Evolutionary conservation across 2,113 vertebrate genomes (phyloP).

Genomic region (Hippocampus zosterae): DNA sequence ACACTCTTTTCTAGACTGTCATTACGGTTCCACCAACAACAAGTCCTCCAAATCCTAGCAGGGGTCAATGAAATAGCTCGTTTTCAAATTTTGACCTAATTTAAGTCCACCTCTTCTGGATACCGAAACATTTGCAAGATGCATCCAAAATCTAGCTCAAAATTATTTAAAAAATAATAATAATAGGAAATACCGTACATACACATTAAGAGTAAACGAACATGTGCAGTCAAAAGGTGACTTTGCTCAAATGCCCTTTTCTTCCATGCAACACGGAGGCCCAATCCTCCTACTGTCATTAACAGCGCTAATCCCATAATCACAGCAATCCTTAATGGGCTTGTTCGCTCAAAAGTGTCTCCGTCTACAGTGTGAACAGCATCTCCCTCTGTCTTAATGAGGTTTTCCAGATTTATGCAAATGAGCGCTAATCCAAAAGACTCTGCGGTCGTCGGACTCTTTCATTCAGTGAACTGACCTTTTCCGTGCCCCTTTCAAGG

Average conservation of each 20-base stretch:
- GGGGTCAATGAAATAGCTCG: no score
- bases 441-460: slow-evolving; percentile 22
- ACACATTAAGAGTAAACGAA: neutral
- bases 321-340: slow-evolving; percentile 55
- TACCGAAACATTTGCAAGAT: neutral
- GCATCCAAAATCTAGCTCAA: neutral
- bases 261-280: slow-evolving; percentile 6
- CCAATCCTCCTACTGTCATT: slow-evolving; percentile 39
- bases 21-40: no score
- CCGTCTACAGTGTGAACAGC: slow-evolving; percentile 40
- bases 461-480: slow-evolving; percentile 22
- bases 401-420: slow-evolving; percentile 68
- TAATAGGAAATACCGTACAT: neutral
- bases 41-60: no score
- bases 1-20: no score
- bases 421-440: slow-evolving; percentile 48
- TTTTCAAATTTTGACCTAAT: no score
- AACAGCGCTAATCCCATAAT: slow-evolving; percentile 62
- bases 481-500: slow-evolving; percentile 27
- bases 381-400: slow-evolving; percentile 41
- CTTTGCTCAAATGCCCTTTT: slow-evolving; percentile 11
- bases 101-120: no score
- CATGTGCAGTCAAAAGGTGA: slow-evolving; percentile 15
- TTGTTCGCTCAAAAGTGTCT: slow-evolving; percentile 53
- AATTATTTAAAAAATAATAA: neutral